Conservation (phyloP, 2,113 vertebrate species). For the Tympanuchus pallidicinctus region DNA sequence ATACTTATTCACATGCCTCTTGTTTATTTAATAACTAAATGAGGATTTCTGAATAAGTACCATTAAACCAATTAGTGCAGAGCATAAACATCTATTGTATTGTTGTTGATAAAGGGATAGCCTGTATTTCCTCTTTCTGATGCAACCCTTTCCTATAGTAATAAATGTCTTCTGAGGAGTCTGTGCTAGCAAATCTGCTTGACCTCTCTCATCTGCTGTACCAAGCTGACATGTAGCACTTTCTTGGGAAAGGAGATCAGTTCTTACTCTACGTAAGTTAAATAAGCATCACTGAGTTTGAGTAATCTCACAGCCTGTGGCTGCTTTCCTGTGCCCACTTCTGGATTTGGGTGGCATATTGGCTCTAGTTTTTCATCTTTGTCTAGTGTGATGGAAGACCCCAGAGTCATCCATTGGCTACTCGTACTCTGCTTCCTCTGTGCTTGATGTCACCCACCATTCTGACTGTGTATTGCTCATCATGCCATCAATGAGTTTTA, state of each 20-base stretch:
- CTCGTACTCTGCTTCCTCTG: not conserved
- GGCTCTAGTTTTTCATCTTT: not conserved
- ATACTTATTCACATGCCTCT: not conserved
- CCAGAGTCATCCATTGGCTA: not conserved
- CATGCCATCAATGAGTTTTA: not conserved
- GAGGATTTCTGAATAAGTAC: not conserved
- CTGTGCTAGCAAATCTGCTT: not conserved
- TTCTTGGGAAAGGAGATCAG: not conserved
- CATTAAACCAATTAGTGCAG: conserved; percentile 14
- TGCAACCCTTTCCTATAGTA: not conserved
- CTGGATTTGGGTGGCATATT: not conserved
- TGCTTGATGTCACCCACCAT: not conserved
- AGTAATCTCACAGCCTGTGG: not conserved
- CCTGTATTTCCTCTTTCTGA: not conserved
- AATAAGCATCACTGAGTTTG: not conserved
- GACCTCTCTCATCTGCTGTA: not conserved
- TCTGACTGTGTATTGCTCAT: not conserved
- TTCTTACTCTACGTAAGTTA: not conserved
- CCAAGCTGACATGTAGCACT: not conserved
- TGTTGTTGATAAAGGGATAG: not conserved
- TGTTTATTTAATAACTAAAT: conserved; percentile 21
- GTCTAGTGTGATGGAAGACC: not conserved
- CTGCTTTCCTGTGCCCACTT: not conserved
- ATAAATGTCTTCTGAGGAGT: not conserved
- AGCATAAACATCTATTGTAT: not conserved